Percentiles rank a stretch among this genome's conserved stretches.
phyloP scores from a whole-genome alignment of 2,888 invertebrate species.

The Eledona agricola region DNA sequence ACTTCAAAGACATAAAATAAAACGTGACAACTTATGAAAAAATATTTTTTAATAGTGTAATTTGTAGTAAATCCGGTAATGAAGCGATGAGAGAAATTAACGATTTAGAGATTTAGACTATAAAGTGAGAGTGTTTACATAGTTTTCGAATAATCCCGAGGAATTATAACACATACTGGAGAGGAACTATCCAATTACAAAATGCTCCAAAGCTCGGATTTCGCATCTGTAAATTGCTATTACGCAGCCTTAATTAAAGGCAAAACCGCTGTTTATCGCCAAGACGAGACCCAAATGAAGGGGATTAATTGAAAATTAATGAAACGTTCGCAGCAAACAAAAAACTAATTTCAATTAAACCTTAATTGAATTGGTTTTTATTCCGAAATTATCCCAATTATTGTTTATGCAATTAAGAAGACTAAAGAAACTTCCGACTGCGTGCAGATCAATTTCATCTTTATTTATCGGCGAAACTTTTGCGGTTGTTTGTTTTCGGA shows the following conservation, averaged over 20 bases:
- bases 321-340: constrained; percentile 22
- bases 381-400: constrained; percentile 7
- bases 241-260: constrained; percentile 47
- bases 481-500: too few relatives aligned
- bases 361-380: constrained; percentile 24
- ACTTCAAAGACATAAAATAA: too few relatives aligned
- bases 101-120: constrained; percentile 7
- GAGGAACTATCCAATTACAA: constrained; percentile 30
- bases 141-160: constrained; percentile 28
- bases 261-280: constrained; percentile 42
- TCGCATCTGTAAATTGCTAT: constrained; percentile 42
- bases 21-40: too few relatives aligned
- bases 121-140: constrained; percentile 22
- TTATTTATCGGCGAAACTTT: constrained; percentile 7
- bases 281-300: constrained; percentile 33
- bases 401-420: constrained; percentile 6
- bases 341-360: constrained; percentile 21
- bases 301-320: constrained; percentile 34
- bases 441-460: constrained; percentile 11
- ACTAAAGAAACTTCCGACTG: not conserved
- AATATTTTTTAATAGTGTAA: too few relatives aligned
- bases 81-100: constrained; percentile 1
- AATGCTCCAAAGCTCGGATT: constrained; percentile 30
- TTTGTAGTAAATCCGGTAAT: too few relatives aligned
- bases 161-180: constrained; percentile 30